Evolutionary conservation across 2,113 vertebrate genomes (phyloP), one percentile per base, ranked within the genome.

Genomic region (Planiliza haematocheilus): DNA sequence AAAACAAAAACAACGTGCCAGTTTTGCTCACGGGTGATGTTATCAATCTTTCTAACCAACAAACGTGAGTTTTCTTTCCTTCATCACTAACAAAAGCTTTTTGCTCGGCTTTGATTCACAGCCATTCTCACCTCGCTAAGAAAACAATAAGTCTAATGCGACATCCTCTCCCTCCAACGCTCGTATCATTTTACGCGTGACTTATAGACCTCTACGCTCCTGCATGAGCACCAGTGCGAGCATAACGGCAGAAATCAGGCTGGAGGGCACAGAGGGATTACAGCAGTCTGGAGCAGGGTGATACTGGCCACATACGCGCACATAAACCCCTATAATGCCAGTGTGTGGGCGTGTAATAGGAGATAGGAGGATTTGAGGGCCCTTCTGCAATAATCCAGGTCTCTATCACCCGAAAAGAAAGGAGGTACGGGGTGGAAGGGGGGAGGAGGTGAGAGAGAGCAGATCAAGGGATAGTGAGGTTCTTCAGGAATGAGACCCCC

Each of bases 181-280:
- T 74, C 38, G 6, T 81, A 80, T 82, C 83, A 39, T 77, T 76
- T 86, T 82, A 71, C 86, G 59, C 58, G 68, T 24, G 58, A 65
- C 62, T 83, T 74, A 38, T 70, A 72, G 66, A 69, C 59, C n/a
- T 55, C 81, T 66, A 79, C 78, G 86, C 76, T 60, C 2, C 24
- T 30, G 5, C 76, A 74, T 77, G 79, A 83, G 88, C 89, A 72
- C 48, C 69, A 8, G 48, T 24, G 57, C 63, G 55, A 74, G 74
- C 58, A 21, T 63, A 79, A 74, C 51, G 56, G 51, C 68, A 65
- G 45, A 77, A 70, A 84, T 66, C 68, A 69, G 68, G 77, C 83
- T 65, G 67, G 67, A 81, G 86, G 85, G 79, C 82, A 82, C 70
- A 64, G 38, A 79, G 76, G 81, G 86, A 91, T 91, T 90, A 91